These are phyloP conservation scores for Ascaphus truei DNA, from an alignment of 2,113 vertebrate genomes.

Conservation along the genomic window DNA sequence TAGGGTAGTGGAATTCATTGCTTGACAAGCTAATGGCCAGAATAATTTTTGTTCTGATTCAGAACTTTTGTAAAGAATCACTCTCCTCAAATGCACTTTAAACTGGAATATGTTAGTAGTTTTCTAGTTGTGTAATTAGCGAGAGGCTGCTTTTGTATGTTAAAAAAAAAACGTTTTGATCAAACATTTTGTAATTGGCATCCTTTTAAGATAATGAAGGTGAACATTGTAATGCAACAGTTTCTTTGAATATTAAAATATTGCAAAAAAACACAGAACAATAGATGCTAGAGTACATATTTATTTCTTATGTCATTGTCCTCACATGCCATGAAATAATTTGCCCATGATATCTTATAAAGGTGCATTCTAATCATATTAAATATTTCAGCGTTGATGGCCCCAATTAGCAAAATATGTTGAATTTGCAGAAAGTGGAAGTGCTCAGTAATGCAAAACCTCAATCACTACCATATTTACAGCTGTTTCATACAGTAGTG, in stretches of 20 bases:
- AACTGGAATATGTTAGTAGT: constrained; percentile 12
- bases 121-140: constrained; percentile 20
- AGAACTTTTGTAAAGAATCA: not conserved
- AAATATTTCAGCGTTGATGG: too few species aligned
- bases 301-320: too few species aligned
- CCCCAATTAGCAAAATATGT: too few species aligned
- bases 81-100: constrained; percentile 36
- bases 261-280: too few species aligned
- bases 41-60: not conserved
- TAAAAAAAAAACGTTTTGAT: not conserved
- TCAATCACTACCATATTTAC: too few species aligned
- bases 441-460: too few species aligned
- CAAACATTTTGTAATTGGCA: constrained; percentile 26
- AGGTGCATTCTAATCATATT: too few species aligned
- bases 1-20: not conserved
- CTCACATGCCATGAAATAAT: too few species aligned
- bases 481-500: too few species aligned
- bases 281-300: too few species aligned
- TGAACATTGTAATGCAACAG: not conserved
- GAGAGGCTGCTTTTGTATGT: constrained; percentile 17
- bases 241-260: constrained; percentile 45
- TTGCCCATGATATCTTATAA: too few species aligned
- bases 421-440: too few species aligned
- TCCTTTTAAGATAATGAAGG: not conserved
- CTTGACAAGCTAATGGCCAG: not conserved